Conservation (phyloP, 2,113 vertebrate species). For the Poeciliopsis occidentalis region DNA sequence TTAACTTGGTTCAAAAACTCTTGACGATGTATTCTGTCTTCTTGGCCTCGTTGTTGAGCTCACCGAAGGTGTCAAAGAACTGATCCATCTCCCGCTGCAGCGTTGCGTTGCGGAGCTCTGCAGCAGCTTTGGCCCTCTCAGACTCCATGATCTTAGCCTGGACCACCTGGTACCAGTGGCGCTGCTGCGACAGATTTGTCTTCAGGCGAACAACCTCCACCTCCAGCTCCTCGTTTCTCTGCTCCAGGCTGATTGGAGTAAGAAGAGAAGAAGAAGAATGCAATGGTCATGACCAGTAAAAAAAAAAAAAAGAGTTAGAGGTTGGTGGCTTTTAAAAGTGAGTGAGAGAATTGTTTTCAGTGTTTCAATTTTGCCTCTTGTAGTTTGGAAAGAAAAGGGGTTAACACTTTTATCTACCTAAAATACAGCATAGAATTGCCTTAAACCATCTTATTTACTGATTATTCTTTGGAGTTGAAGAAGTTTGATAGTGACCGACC, state of each 20-base stretch:
- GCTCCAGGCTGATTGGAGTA: conserved; percentile 78
- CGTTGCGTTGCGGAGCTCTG: conserved; percentile 77
- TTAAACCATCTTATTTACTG: not conserved
- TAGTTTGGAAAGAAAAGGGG: not conserved
- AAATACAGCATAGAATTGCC: not conserved
- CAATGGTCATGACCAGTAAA: not conserved
- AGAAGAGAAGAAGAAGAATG: no score
- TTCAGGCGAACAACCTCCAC: conserved; percentile 70
- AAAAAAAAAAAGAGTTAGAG: not conserved
- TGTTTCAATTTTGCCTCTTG: not conserved
- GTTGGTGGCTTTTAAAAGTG: not conserved
- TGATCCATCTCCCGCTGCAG: conserved; percentile 85
- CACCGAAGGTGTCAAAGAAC: conserved; percentile 84
- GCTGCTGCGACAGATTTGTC: conserved; percentile 80
- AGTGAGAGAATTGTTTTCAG: not conserved
- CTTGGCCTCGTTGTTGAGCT: conserved; percentile 79
- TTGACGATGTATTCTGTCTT: conserved; percentile 71
- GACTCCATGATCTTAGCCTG: conserved; percentile 79
- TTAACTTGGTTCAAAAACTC: conserved; percentile 61
- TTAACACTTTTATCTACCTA: not conserved
- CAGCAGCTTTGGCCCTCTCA: conserved; percentile 74
- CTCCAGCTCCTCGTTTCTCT: conserved; percentile 79
- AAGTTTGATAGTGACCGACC: not conserved
- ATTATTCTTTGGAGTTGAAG: not conserved
- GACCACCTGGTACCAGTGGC: conserved; percentile 64